phyloP scores from a whole-genome alignment of 2,113 vertebrate species.

The Dicerorhinus sumatrensis region DNA sequence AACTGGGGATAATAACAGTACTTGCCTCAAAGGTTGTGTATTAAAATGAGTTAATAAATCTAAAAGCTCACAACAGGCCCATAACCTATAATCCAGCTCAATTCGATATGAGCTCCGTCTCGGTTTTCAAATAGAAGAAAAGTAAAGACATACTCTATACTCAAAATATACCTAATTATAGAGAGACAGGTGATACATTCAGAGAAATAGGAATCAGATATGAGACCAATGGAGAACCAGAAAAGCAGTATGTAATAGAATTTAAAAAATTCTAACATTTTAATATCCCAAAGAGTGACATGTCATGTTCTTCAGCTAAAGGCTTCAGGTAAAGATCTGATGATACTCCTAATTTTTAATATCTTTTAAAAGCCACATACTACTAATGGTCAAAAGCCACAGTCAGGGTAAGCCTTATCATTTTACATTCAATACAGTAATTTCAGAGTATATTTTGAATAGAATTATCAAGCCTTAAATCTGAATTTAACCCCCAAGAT shows the following conservation, averaged over 20 bases:
- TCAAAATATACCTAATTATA: conserved; percentile 25
- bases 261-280: background rate
- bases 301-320: background rate
- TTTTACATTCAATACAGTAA: background rate
- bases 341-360: background rate
- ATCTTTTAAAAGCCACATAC: background rate
- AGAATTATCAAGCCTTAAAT: background rate
- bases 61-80: background rate
- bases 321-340: conserved; percentile 10
- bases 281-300: background rate
- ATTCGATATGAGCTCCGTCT: background rate
- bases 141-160: background rate
- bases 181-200: background rate
- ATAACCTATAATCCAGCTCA: conserved; percentile 5
- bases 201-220: conserved; percentile 15
- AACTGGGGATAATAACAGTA: background rate
- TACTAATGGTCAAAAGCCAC: background rate
- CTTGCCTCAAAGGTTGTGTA: background rate
- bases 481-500: background rate
- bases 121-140: background rate
- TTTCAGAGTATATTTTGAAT: conserved; percentile 11
- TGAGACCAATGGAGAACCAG: background rate
- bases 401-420: background rate
- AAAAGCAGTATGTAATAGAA: background rate
- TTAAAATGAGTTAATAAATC: conserved; percentile 41